A percentile compares a stretch with the other conserved stretches of the same genome.
These are phyloP conservation scores for Hirtodrosophila cameraria DNA, from an alignment of 2,888 invertebrate species.

Conservation along the genomic window DNA sequence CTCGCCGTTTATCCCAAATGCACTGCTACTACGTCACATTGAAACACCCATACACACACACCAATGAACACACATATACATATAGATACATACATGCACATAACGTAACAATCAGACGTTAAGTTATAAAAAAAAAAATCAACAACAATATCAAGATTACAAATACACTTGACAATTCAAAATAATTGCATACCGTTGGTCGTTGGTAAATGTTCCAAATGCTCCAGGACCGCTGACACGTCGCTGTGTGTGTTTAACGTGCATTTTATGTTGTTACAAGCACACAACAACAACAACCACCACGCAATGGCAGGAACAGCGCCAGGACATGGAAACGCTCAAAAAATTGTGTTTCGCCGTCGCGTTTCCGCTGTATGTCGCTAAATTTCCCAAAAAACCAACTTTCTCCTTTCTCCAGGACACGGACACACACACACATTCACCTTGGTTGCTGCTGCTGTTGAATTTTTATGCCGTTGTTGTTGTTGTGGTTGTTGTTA, in stretches of 20 bases:
- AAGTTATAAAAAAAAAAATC: constrained; percentile 4
- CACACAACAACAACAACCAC: constrained; percentile 27
- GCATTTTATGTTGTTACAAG: constrained; percentile 76
- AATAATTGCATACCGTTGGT: constrained; percentile 81
- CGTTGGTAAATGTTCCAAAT: constrained; percentile 83
- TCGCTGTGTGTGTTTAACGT: constrained; percentile 84
- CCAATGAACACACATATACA: constrained; percentile 15
- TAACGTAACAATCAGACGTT: constrained; percentile 32
- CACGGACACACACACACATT: constrained; percentile 12
- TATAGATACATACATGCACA: constrained; percentile 5
- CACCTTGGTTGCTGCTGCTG: constrained; percentile 6
- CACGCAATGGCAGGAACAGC: too few species aligned
- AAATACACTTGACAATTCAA: constrained; percentile 22
- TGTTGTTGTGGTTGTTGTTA: constrained; percentile 43
- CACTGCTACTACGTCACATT: constrained; percentile 35
- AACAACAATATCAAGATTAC: constrained; percentile 43
- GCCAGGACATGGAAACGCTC: constrained; percentile 51
- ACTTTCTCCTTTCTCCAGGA: constrained; percentile 1
- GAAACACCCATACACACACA: constrained; percentile 31
- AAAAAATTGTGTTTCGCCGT: constrained; percentile 47
- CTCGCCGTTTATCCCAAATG: constrained; percentile 16
- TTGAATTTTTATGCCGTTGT: constrained; percentile 22
- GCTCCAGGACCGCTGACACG: constrained; percentile 84
- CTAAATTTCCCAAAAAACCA: not conserved
- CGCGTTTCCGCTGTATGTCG: constrained; percentile 18